phyloP scores from a whole-genome alignment of 2,113 vertebrate genomes.

The Stigmatopora argus region DNA sequence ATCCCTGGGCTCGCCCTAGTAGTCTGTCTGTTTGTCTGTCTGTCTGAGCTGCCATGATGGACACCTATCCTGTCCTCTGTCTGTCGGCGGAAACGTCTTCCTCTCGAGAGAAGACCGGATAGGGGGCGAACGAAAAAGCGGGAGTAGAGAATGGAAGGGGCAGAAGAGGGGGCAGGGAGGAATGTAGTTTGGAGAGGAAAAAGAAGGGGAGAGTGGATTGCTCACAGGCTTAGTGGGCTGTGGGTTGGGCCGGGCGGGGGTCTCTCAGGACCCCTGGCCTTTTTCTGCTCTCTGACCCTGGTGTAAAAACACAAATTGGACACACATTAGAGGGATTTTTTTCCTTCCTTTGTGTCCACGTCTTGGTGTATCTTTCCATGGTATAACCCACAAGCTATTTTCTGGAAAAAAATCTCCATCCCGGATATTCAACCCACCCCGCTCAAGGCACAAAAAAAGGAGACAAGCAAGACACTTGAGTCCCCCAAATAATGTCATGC shows the following conservation, averaged over 20 bases:
- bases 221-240: constrained; percentile 91
- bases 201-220: constrained; percentile 30
- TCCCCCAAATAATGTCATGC: constrained; percentile 62
- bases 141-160: constrained; percentile 1
- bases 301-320: constrained; percentile 58
- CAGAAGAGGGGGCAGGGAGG: constrained; percentile 14
- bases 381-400: constrained; percentile 13
- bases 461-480: constrained; percentile 62
- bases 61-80: constrained; percentile 69
- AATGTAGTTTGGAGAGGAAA: constrained; percentile 18
- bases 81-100: constrained; percentile 58
- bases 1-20: constrained; percentile 54
- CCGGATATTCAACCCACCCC: constrained; percentile 19
- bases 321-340: constrained; percentile 14
- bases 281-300: constrained; percentile 99
- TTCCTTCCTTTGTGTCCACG: background rate
- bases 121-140: constrained; percentile 20
- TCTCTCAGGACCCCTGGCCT: constrained; percentile 98
- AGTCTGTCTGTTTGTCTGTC: constrained; percentile 39
- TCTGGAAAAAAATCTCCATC: constrained; percentile 13
- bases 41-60: constrained; percentile 66
- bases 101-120: constrained; percentile 39
- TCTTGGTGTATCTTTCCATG: constrained; percentile 3
- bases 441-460: constrained; percentile 55
- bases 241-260: constrained; percentile 67